These are phyloP conservation scores for Limnephilus rhombicus DNA, from an alignment of 2,888 invertebrate species.

Conservation along the genomic window DNA sequence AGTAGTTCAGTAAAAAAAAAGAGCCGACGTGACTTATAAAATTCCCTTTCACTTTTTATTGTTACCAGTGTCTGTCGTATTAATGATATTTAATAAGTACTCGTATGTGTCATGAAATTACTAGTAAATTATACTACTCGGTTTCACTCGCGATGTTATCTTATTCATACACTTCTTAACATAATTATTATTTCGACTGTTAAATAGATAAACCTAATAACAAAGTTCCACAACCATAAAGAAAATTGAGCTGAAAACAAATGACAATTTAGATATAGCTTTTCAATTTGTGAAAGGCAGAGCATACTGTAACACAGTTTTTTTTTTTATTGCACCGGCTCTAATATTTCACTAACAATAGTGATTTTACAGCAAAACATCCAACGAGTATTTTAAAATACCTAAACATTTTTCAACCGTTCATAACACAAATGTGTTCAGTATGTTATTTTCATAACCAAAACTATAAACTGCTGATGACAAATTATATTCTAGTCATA, in stretches of 20 bases:
- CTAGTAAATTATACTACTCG: not conserved
- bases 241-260: too few relatives aligned
- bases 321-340: not conserved
- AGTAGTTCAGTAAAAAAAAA: not conserved
- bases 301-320: not conserved
- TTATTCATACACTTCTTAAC: too few relatives aligned
- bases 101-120: not conserved
- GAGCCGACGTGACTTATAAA: not conserved
- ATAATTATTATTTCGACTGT: too few relatives aligned
- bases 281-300: not conserved
- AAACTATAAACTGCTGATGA: not conserved
- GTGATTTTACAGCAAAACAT: not conserved
- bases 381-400: not conserved
- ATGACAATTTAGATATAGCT: too few relatives aligned
- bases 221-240: too few relatives aligned
- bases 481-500: not conserved
- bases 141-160: not conserved
- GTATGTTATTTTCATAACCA: not conserved
- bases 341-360: not conserved
- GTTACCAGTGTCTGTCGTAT: too few relatives aligned
- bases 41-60: not conserved
- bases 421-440: not conserved
- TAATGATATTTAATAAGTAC: not conserved
- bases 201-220: too few relatives aligned
- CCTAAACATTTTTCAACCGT: not conserved